Base-by-base conservation (phyloP, 2,113 vertebrate genomes). In the Chinchilla lanigera region DNA sequence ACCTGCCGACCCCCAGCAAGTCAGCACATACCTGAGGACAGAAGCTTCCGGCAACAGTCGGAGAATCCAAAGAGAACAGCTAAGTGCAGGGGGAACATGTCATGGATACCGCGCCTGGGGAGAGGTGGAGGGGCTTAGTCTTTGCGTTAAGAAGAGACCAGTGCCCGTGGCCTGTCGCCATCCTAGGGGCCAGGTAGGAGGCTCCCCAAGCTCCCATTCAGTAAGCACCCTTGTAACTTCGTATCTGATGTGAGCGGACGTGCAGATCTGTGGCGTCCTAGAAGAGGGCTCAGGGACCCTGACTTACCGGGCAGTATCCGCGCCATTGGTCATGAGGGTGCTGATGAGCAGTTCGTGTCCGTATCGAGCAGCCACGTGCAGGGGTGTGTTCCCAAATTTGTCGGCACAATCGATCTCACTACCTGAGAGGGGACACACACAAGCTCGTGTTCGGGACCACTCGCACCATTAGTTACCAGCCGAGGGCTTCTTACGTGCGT, bases 281-380 rank as follows among this genome's bases (percentile, higher is more conserved):
- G 17, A 73, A 33, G 44, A 19, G 44, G 63, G 61, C n/a, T 8
- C 2, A 10, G 41, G 47, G 41, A 44, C 0, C 61, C 19, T 1
- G 28, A 87, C 98, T 97, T 85, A 99, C 99, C 99, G 99, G 98
- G 99, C 98, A 89, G 99, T 99, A 94, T 99, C 99, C 83, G 99
- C 99, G 98, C 99, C 99, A 89, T 99, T 99, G 91, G 99, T 99
- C 99, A 99, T 99, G 97, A 99, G 99, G 97, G 99, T 99, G 98
- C 99, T 99, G 98, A 99, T 99, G 97, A 99, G 99, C 97, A 99
- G 98, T 98, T 99, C 99, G 82, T 99, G 99, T 98, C 99, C 99
- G 0, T 99, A 99, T 98, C 99, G 99, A 98, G 99, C 99, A 98
- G 99, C 99, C 98, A 99, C 98, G 19, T 99, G 99, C 97, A 99